phyloP scores from a whole-genome alignment of 1,140 invertebrate species.

The Sinella curviseta region DNA sequence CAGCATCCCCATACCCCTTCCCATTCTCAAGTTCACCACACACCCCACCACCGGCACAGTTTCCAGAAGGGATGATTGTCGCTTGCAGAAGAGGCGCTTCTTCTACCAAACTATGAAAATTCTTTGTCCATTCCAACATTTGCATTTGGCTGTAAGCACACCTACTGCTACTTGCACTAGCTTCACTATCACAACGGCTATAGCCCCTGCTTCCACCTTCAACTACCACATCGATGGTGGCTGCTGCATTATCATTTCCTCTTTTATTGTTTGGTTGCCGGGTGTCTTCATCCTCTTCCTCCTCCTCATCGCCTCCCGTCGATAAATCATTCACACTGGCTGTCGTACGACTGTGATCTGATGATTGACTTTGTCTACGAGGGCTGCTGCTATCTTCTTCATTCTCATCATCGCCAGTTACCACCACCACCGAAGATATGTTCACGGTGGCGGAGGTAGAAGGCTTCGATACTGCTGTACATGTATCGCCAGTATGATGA shows the following conservation, averaged over 20 bases:
- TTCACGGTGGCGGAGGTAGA: background rate
- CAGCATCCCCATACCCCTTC: background rate
- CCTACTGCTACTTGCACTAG: background rate
- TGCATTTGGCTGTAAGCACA: too few species aligned
- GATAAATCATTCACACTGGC: background rate
- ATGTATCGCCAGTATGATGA: background rate
- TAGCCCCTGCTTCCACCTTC: too few species aligned
- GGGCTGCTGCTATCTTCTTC: background rate
- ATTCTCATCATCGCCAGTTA: background rate
- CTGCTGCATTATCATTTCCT: background rate
- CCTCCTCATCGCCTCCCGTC: background rate
- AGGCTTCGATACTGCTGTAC: too few species aligned
- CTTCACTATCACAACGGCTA: background rate
- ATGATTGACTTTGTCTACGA: background rate
- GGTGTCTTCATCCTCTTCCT: too few species aligned
- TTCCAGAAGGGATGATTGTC: background rate
- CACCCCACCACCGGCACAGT: background rate
- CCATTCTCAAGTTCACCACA: background rate
- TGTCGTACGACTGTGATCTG: background rate
- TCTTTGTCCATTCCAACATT: constrained; percentile 7
- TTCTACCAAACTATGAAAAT: background rate
- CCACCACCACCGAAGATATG: background rate
- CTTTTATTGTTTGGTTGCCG: background rate
- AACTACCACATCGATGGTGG: background rate
- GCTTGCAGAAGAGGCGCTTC: background rate